A percentile compares a stretch with the other conserved stretches of the same genome.
Evolutionary conservation across 2,888 invertebrate species (phyloP).

Genomic region (Charanyca ferruginea): DNA sequence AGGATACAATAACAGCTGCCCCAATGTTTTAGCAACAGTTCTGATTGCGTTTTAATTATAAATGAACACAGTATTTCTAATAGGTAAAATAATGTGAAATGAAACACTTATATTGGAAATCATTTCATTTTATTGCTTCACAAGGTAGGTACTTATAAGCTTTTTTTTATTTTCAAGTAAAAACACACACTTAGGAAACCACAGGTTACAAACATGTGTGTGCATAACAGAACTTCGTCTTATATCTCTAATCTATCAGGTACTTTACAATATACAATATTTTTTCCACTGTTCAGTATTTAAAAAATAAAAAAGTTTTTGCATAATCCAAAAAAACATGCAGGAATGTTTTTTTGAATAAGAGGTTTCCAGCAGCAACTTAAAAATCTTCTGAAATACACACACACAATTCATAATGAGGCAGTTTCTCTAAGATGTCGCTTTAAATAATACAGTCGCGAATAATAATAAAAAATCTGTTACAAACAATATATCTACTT

Average conservation of each 20-base stretch:
- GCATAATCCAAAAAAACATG: constrained; percentile 70
- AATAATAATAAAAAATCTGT: constrained; percentile 57
- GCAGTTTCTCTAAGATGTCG: constrained; percentile 64
- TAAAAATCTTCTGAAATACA: constrained; percentile 75
- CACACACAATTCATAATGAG: constrained; percentile 81
- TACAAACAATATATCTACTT: constrained; percentile 63
- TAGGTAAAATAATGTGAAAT: constrained; percentile 60
- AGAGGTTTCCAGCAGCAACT: constrained; percentile 61
- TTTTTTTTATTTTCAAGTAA: constrained; percentile 78
- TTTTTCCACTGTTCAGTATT: constrained; percentile 64
- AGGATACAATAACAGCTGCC: too few species aligned
- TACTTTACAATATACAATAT: constrained; percentile 81
- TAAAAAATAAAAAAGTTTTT: constrained; percentile 58
- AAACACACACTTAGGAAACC: constrained; percentile 79
- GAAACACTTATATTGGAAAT: constrained; percentile 79
- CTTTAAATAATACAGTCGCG: constrained; percentile 63
- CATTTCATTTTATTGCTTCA: constrained; percentile 86
- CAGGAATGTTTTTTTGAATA: constrained; percentile 71
- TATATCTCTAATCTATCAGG: constrained; percentile 82
- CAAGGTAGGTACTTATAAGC: constrained; percentile 84
- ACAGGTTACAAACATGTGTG: constrained; percentile 80
- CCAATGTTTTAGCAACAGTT: too few species aligned
- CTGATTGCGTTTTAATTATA: too few species aligned
- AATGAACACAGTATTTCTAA: constrained; percentile 2
- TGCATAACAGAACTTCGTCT: constrained; percentile 81